Percentiles rank a stretch among this genome's conserved stretches.
Conservation (phyloP, 2,113 vertebrate species). For the Hemicordylus capensis region DNA sequence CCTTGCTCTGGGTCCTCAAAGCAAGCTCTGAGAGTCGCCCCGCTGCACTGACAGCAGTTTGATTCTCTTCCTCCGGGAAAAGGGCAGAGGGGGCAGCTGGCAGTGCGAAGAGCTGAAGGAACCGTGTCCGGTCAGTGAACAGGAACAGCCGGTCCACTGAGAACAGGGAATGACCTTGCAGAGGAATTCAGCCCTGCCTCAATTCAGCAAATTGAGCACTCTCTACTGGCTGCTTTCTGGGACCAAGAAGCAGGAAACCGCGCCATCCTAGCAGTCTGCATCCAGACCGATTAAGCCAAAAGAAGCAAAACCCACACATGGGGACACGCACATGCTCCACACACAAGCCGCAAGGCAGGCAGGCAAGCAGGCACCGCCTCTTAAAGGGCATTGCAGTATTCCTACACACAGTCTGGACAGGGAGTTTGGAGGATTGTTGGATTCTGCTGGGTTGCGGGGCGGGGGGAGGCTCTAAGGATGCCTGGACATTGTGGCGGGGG, state of each 20-base stretch:
- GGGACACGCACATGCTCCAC: too few species aligned
- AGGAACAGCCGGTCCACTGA: background rate
- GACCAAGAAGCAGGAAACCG: background rate
- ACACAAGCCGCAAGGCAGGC: too few species aligned
- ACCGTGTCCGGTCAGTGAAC: background rate
- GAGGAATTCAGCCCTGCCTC: background rate
- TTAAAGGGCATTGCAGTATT: background rate
- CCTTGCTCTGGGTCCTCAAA: too few species aligned
- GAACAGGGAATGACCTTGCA: background rate
- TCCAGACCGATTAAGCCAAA: too few species aligned
- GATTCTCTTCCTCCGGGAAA: background rate
- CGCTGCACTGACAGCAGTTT: background rate
- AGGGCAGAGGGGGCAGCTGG: too few species aligned
- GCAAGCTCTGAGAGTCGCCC: background rate
- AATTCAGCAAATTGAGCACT: rapidly evolving
- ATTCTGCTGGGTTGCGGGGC: too few species aligned
- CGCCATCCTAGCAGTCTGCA: background rate
- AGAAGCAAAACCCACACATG: background rate
- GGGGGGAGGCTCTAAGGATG: too few species aligned
- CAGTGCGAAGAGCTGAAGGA: background rate
- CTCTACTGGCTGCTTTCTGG: background rate
- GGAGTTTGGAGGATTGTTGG: too few species aligned
- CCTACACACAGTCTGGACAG: background rate
- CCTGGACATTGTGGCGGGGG: too few species aligned
- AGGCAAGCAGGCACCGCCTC: too few species aligned